Base-by-base conservation (phyloP, 1,140 invertebrate species). In the Venustaconcha ellipsiformis region DNA sequence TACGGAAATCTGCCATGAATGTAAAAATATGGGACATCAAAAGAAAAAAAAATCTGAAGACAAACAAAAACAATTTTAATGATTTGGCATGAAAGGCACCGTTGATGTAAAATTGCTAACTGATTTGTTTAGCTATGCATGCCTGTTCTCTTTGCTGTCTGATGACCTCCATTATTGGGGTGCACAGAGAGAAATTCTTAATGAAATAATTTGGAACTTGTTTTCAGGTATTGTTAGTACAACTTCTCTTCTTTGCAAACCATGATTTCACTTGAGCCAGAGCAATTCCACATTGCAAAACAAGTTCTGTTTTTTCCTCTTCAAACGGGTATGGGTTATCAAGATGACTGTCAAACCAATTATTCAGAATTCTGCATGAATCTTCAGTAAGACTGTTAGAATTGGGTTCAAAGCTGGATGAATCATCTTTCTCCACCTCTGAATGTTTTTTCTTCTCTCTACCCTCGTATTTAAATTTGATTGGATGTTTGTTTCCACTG, bases 201-300 rank as follows among this genome's bases (percentile, higher is more conserved):
- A 84, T 80, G 73, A 84, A 84, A 65, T 84, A 84, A 67, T 84
- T 84, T 14, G 83, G 83, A 23, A 84, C 79, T 66, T 84, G 83
- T 71, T 76, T 71, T 63, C 69, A 72, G 11, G 85, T 86, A 68
- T 88, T 87, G 63, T 83, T 75, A n/a, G 76, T 83, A 18, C 88
- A 70, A 58, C 86, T 89, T 62, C 88, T 74, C 70, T 86, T 87
- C 78, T 89, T 89, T 18, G 87, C 85, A 74, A 89, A 89, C 88
- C 88, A 89, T 2, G 88, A 83, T 66, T 87, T 87, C 14, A 89
- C 87, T 75, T 88, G 84, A 20, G 70, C 23, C 23, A 82, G 72
- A 17, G 79, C 78, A n/a, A 89, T 85, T 18, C 79, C 76, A 48
- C 86, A 84, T 20, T 76, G 66, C 18, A 60, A 23, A 14, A 87